Evolutionary conservation across 2,113 vertebrate species (phyloP).

Genomic region (Raphicerus campestris): DNA sequence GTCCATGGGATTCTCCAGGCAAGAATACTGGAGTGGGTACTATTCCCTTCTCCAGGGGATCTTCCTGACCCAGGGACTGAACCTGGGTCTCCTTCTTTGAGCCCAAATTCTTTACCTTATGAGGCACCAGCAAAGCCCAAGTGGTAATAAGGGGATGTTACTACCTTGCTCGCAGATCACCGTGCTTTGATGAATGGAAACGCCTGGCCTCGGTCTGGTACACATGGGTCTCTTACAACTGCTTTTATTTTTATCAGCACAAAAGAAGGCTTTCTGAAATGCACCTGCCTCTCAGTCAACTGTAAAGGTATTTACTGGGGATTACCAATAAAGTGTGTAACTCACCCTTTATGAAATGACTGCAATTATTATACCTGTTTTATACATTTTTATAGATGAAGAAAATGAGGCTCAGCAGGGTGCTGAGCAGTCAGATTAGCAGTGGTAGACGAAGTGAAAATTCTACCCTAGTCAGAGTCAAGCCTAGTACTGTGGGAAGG

Average conservation of each 20-base stretch:
- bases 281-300: not conserved
- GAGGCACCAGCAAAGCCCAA: accelerated
- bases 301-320: not conserved
- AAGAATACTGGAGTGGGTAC: not conserved
- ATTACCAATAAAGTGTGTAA: no score
- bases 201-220: not conserved
- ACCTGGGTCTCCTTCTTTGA: not conserved
- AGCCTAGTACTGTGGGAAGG: not conserved
- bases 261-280: not conserved
- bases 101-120: not conserved
- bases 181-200: not conserved
- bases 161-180: not conserved
- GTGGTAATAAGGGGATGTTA: not conserved
- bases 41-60: not conserved
- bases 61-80: not conserved
- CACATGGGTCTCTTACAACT: not conserved
- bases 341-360: not conserved
- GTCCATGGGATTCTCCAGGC: not conserved
- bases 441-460: not conserved
- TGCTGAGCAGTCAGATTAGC: not conserved
- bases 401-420: not conserved
- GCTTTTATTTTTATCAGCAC: not conserved
- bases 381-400: not conserved
- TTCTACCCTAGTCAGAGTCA: not conserved
- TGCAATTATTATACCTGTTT: not conserved